Conservation (phyloP, 2,113 vertebrate genomes). For the Rhodinocichla rosea region DNA sequence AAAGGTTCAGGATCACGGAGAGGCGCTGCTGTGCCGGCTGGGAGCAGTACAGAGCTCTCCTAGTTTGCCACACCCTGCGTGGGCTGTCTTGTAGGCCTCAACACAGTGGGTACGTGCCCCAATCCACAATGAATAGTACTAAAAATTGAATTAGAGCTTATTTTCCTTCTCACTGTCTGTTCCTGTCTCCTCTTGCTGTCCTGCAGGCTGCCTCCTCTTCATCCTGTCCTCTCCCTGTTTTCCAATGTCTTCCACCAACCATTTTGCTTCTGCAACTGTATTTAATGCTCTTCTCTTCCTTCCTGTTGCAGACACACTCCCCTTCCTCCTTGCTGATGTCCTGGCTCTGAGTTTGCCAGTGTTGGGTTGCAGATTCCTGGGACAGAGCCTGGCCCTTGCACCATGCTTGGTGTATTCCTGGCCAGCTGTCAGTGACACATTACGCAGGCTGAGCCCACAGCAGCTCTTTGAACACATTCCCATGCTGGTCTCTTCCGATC, state of each 20-base stretch:
- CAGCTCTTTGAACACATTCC: not conserved
- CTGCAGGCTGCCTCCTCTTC: not conserved
- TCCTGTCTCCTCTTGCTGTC: not conserved
- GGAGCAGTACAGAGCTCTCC: not conserved
- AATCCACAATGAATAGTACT: not conserved
- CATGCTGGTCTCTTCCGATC: not conserved
- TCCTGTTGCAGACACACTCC: not conserved
- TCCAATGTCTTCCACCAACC: not conserved
- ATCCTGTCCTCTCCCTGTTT: not conserved
- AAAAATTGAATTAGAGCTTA: not conserved
- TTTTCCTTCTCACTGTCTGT: not conserved
- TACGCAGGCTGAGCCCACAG: not conserved
- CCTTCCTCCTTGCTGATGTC: not conserved
- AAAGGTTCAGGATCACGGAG: not conserved
- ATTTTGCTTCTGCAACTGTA: not conserved
- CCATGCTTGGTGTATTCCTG: not conserved
- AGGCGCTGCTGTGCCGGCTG: not conserved
- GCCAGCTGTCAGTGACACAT: not conserved
- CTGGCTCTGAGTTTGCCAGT: not conserved
- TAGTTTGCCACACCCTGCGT: not conserved
- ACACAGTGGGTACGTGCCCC: not conserved
- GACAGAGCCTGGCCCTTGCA: not conserved
- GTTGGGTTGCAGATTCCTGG: slow-evolving; percentile 18
- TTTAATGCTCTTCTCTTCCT: not conserved
- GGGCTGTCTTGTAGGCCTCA: not conserved